Base-by-base conservation (phyloP, 2,888 invertebrate species). In the Cephus spinipes region DNA sequence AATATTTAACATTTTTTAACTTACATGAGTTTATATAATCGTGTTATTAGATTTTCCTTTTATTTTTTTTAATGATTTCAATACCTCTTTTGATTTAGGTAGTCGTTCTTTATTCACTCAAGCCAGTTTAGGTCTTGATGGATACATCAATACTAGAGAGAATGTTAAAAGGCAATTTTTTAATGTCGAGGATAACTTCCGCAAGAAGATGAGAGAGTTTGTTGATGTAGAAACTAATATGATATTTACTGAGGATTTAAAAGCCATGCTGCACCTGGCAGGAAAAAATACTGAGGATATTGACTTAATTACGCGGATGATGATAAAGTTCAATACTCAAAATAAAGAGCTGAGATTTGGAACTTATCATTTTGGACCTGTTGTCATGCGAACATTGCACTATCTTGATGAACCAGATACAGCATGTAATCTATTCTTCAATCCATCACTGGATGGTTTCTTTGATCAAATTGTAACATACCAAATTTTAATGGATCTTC, bases 241-340 rank as follows among this genome's bases (percentile, higher is more conserved):
- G 94, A 94, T 97, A 82, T 97, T 97, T 87, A 96, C 97, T 11
- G 97, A 97, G 92, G 97, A 97, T 91, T 92, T 97, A 15, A 97
- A 97, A 90, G 96, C 96, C 88, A 95, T 97, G 94, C 89, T 96
- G 6, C 95, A 97, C 87, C 90, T 97, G 76, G 94, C 94, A 3
- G 94, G 95, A 80, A 93, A 93, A 36, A 92, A 92, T 55, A 89
- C 92, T 4, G 89, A 92, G 12, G 96, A 97, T 89, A 83, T 96
- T 23, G 91, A 94, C 11, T 91, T 97, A 31, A 89, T 95, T 1
- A 85, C 93, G 12, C 92, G 94, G 85, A 97, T 97, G 96, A 92
- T 96, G 82, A 93, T 93, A 90, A 95, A 94, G 94, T 97, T 95
- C 86, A 94, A 95, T 86, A 89, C 92, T 31, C 96, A 96, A 89